Evolutionary conservation across 2,113 vertebrate genomes (phyloP), one percentile per base, ranked within the genome.

Genomic region (Puntigrus tetrazona): DNA sequence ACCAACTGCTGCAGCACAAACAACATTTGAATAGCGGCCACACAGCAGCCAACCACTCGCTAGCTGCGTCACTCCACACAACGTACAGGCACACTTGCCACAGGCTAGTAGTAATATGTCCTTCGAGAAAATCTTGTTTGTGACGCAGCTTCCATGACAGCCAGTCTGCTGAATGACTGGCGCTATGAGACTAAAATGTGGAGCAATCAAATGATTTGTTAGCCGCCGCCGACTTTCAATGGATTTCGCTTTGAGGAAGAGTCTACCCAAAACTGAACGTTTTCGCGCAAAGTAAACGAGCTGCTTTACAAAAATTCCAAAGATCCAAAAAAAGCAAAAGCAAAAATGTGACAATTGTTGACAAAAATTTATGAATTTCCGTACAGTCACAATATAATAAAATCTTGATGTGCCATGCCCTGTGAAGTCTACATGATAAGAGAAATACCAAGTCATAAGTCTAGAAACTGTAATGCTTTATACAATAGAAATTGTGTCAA

Each of bases 61-160:
- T 88, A 34, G 70, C 57, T 84, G 36, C 50, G 84, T 81, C 81
- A 59, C 63, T n/a, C 84, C 61, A 82, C 84, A 38, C 86, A 65
- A 27, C 9, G 52, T 81, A 85, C 84, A 81, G 80, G 86, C 72
- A 77, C 5, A 0, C 52, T 63, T 65, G 74, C 27, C 69, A 82
- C 55, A 73, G 10, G 52, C 34, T 47, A 65, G 36, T 76, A 78
- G 14, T 52, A 82, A 74, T 75, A 38, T 69, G 55, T 79, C 77
- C 55, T 67, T 29, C 18, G 18, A n/a, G 38, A 63, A 31, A 29
- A 34, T 85, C 41, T 82, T 11, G 72, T 63, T 85, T 78, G n/a
- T 41, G 31, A 27, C 4, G 76, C 20, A 78, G 52, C 52, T 7
- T n/a, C n/a, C 2, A 47, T 36, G 29, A 4, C 29, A n/a, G 34